phyloP scores from a whole-genome alignment of 2,113 vertebrate genomes.

The Bos taurus region DNA sequence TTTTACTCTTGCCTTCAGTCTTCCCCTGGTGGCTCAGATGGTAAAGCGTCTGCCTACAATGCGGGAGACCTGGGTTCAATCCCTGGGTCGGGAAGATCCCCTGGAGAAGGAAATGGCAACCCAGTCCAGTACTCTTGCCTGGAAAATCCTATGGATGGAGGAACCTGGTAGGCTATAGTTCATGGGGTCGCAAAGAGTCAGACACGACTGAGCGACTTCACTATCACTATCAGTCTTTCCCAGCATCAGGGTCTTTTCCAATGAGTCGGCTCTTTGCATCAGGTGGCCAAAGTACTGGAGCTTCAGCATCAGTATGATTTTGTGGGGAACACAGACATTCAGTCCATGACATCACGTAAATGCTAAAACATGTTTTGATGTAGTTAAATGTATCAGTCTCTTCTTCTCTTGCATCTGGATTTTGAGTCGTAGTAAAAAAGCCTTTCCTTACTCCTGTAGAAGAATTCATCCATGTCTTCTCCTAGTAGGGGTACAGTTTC shows the following conservation, averaged over 20 bases:
- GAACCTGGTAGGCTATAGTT: too few relatives aligned
- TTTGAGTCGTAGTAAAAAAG: not conserved
- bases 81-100: too few relatives aligned
- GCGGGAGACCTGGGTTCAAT: rapidly evolving
- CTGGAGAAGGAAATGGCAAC: too few relatives aligned
- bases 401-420: not conserved
- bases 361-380: not conserved
- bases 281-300: not conserved
- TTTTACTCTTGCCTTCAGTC: not conserved
- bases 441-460: not conserved
- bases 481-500: not conserved
- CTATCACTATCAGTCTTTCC: too few relatives aligned
- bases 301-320: not conserved
- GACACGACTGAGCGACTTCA: too few relatives aligned
- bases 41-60: too few relatives aligned
- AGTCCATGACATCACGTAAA: not conserved
- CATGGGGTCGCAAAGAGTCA: too few relatives aligned
- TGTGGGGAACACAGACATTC: not conserved
- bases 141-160: too few relatives aligned
- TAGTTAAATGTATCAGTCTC: not conserved
- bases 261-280: not conserved
- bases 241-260: not conserved
- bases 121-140: too few relatives aligned
- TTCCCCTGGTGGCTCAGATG: not conserved
- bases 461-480: not conserved